A percentile compares a stretch with the other conserved stretches of the same genome.
phyloP scores from a whole-genome alignment of 1,140 invertebrate genomes.

The Teleogryllus occipitalis region DNA sequence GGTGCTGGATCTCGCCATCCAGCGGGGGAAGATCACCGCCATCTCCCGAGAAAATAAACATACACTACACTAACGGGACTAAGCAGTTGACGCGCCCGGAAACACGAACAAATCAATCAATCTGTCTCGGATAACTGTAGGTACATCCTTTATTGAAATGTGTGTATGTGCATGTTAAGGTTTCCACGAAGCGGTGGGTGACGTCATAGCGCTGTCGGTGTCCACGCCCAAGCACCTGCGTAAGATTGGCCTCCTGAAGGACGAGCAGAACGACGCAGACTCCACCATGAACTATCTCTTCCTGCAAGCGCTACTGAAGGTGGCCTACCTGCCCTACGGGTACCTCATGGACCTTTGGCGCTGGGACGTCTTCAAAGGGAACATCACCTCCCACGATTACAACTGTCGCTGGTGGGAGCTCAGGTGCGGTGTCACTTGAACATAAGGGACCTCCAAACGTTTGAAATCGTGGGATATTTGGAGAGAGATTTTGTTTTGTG shows the following conservation, averaged over 20 bases:
- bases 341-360: conserved; percentile 75
- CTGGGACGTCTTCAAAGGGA: conserved; percentile 76
- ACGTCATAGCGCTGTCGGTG: conserved; percentile 75
- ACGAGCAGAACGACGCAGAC: conserved; percentile 65
- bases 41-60: no score
- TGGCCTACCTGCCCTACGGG: conserved; percentile 78
- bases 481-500: no score
- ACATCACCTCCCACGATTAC: conserved; percentile 63
- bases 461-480: no score
- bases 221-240: conserved; percentile 69
- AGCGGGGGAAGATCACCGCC: no score
- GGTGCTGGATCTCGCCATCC: no score
- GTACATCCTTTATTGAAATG: no score
- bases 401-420: conserved; percentile 85
- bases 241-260: conserved; percentile 63
- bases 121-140: no score
- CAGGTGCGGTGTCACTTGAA: conserved; percentile 40
- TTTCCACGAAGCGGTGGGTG: conserved; percentile 87
- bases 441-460: no score
- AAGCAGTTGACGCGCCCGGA: no score
- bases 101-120: no score
- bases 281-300: conserved; percentile 82
- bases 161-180: conserved; percentile 37
- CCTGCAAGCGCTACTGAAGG: conserved; percentile 78
- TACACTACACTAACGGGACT: no score